A percentile compares a stretch with the other conserved stretches of the same genome.
Evolutionary conservation across 23 tunicate genomes (phyloP).

Genomic region (Styela plicata): DNA sequence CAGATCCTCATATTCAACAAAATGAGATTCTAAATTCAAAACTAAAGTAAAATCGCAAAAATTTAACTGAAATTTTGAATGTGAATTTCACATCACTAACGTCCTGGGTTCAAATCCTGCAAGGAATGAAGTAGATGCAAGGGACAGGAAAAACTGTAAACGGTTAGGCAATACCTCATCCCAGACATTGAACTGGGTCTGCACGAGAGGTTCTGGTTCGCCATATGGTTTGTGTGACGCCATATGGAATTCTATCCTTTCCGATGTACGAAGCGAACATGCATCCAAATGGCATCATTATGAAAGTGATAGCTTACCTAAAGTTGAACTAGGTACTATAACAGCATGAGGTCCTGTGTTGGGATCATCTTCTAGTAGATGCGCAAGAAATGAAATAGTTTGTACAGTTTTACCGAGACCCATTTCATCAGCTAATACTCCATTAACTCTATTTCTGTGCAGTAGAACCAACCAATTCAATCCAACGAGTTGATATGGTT

Average conservation of each 20-base stretch:
- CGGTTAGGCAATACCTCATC: too few species aligned
- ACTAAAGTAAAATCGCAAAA: too few species aligned
- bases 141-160: too few species aligned
- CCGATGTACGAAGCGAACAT: background rate
- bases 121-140: too few species aligned
- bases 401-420: slow-evolving; percentile 99
- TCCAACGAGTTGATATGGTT: slow-evolving; percentile 95
- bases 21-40: too few species aligned
- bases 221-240: background rate
- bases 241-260: background rate
- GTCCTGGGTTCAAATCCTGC: too few species aligned
- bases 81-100: too few species aligned
- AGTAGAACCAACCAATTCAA: slow-evolving; percentile 86
- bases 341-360: slow-evolving; percentile 77
- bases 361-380: slow-evolving; percentile 32
- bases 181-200: too few species aligned
- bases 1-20: too few species aligned
- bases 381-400: slow-evolving; percentile 83
- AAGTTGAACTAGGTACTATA: slow-evolving; percentile 81
- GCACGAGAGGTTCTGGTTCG: too few species aligned
- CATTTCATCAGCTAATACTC: slow-evolving; percentile 98
- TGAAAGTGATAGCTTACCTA: slow-evolving; percentile 45
- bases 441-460: slow-evolving; percentile 81
- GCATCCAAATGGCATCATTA: background rate
- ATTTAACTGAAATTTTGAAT: too few species aligned